Base-by-base conservation (phyloP, 1,140 invertebrate species). In the Planococcus citri region DNA sequence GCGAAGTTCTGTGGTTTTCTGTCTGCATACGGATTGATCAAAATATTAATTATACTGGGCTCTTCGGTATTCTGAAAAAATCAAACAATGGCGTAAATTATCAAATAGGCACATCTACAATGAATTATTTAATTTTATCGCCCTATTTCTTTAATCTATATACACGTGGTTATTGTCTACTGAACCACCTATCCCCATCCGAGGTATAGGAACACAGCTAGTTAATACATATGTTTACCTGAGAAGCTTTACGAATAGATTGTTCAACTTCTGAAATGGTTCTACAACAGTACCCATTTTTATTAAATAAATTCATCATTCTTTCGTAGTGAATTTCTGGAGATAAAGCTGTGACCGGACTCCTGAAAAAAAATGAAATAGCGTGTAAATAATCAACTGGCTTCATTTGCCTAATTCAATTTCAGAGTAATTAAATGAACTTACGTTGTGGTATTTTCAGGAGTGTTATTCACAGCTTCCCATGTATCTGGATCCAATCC, bases 1-100 rank as follows among this genome's bases (percentile, higher is more conserved):
- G 83, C 87, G 76, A 92, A 94, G 27, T 87, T 86, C 80, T 98
- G 95, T 69, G 88, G 84, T 80, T 96, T 97, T 72, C 94, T 85
- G 76, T 92, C 90, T 41, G 94, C 89, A 72, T 85, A 83, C 14
- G 94, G 91, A 78, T 86, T 87, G 27, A 98, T 97, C 74, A 92
- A 84, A 21, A 96, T 87, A 76, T 97, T 97, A 71, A 98, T 92
- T 57, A 98, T 84, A 69, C 86, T 88, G 10, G 94, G 91, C 72
- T 83, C 82, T 76, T 91, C 86, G 0, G 78, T 86, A 12, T 83
- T 78, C 76, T 84, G 58, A 17, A 77, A 78, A 71, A 74, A 72
- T 72, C 71, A 74, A 60, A 72, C 69, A 68, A 29, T 69, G 70
- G n/a, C n/a, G n/a, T n/a, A n/a, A 12, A 60, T 51, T 51, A n/a